Conservation (phyloP, 2,888 invertebrate species). For the Melinaea marsaeus region DNA sequence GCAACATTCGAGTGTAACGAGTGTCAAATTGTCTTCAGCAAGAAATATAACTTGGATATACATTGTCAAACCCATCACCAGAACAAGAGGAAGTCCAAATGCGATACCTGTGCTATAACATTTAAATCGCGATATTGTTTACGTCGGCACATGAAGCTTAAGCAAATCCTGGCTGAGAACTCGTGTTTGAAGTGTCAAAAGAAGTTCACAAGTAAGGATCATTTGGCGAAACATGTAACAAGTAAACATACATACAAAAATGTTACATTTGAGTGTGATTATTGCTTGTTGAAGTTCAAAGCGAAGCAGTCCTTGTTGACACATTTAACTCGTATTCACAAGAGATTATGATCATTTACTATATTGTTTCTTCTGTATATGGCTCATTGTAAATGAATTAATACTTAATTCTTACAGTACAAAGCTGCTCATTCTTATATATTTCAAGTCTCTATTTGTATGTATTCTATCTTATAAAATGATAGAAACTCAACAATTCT, state of each 20-base stretch:
- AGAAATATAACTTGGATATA: constrained; percentile 55
- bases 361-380: no score
- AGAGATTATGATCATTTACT: constrained; percentile 56
- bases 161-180: constrained; percentile 61
- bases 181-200: constrained; percentile 66
- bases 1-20: constrained; percentile 66
- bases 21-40: constrained; percentile 62
- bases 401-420: no score
- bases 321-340: constrained; percentile 63
- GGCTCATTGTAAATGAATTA: no score
- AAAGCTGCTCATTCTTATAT: no score
- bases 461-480: no score
- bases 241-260: constrained; percentile 67
- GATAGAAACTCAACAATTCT: no score
- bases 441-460: no score
- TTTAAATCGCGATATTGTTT: constrained; percentile 70
- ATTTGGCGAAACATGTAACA: constrained; percentile 55
- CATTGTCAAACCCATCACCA: constrained; percentile 67
- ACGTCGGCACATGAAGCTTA: constrained; percentile 62
- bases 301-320: constrained; percentile 56
- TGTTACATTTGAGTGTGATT: constrained; percentile 58
- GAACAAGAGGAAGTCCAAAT: constrained; percentile 59
- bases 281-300: constrained; percentile 64
- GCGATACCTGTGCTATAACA: constrained; percentile 64
- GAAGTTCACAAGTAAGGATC: constrained; percentile 59